Evolutionary conservation across 37 sponge, comb jelly and placozoan genomes (phyloP), one percentile per base, ranked within the genome.

Genomic region (Axinella damicornis): DNA sequence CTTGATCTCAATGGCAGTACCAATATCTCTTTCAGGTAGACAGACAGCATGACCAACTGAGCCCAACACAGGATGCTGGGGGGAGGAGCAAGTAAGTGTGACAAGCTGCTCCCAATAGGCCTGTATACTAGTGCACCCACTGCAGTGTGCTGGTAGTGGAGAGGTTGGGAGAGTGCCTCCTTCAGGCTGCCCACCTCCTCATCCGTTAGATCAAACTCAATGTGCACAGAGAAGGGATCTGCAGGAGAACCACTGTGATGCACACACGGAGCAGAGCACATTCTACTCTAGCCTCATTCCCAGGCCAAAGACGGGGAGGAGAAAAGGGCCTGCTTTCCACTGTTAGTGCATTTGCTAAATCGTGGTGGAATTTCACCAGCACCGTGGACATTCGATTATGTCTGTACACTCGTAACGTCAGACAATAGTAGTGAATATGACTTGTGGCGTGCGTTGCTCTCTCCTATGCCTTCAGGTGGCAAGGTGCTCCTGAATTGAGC

Each of bases 161-260:
- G 69, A 39, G 85, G 90, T 40, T 70, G 46, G 63, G 77, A 67
- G 2, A 69, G 57, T 9, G 53, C 19, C 25, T 35, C n/a, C 40
- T 65, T 24, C 25, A 91, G 83, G 0, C 0, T 17, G 6, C 38
- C 39, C 27, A 85, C 56, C 46, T 91, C 88, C 20, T 85, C 69
- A 4, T 72, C 73, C 38, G 74, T 74, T 11, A 91, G 82, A 30
- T 63, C 68, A 34, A 68, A 63, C 19, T 91, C 91, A 69, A 91
- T 33, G 65, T 91, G 91, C 16, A 69, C 65, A 17, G 22, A 28
- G 77, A 91, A 91, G 2, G 91, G 91, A 75, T 91, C 91, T 86
- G 58, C 40, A 37, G 30, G 38, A 68, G 12, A 82, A 22, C 34
- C 54, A 78, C 0, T 9, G 53, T 14, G 39, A 5, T 22, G 17